A percentile compares a stretch with the other conserved stretches of the same genome.
Evolutionary conservation across 1,140 invertebrate species (phyloP).

Genomic region (Conus betulinus): DNA sequence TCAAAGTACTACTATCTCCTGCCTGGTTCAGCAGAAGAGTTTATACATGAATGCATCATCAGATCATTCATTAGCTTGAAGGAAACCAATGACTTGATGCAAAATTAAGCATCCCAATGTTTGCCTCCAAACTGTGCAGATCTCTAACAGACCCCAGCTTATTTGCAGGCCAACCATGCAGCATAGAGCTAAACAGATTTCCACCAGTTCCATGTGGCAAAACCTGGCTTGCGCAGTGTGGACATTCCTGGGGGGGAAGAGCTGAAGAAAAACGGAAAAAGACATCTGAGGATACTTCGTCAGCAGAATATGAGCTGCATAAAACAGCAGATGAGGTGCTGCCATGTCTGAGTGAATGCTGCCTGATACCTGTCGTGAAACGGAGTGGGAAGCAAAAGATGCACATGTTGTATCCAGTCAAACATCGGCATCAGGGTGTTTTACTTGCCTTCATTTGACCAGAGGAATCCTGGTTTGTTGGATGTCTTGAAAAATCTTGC

Average conservation of each 20-base stretch:
- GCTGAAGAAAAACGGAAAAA: not conserved
- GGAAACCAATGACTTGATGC: not conserved
- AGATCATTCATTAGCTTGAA: not conserved
- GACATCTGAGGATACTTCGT: too few species aligned
- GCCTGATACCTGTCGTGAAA: constrained; percentile 16
- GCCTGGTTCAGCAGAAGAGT: not conserved
- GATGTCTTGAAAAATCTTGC: constrained; percentile 4
- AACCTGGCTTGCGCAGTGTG: constrained; percentile 3
- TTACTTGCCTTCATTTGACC: not conserved
- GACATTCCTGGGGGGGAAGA: constrained; percentile 9
- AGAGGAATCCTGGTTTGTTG: not conserved
- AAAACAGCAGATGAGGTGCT: not conserved
- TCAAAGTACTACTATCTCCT: constrained; percentile 2
- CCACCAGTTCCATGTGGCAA: not conserved
- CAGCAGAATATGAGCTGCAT: not conserved
- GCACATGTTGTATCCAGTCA: constrained; percentile 11
- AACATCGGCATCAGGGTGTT: not conserved
- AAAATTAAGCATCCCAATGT: not conserved
- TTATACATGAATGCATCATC: not conserved
- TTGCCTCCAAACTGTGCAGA: not conserved
- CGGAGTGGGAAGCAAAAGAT: not conserved
- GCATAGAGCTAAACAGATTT: not conserved
- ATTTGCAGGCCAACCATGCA: not conserved
- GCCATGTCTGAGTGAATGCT: constrained; percentile 10
- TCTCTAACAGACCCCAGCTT: not conserved